Conservation (phyloP, 2,113 vertebrate genomes). For the Atlantisia rogersi region DNA sequence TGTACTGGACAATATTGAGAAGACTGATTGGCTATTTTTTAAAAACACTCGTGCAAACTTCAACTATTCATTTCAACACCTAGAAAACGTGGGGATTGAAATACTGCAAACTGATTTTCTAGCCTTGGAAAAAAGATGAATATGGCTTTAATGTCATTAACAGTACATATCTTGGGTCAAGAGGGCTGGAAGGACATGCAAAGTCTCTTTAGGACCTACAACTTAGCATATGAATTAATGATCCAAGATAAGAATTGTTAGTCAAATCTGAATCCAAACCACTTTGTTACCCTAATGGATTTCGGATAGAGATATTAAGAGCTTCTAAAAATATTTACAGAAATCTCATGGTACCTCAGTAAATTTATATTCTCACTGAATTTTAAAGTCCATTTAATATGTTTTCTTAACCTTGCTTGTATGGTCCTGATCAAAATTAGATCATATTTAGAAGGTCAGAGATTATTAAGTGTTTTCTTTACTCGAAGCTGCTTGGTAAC, state of each 20-base stretch:
- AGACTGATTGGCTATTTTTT: neutral
- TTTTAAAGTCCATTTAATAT: neutral
- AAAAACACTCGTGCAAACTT: no score
- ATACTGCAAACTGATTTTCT: neutral
- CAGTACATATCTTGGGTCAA: neutral
- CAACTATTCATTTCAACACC: neutral
- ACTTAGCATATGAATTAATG: neutral
- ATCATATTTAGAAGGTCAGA: neutral
- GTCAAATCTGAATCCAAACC: neutral
- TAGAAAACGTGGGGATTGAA: neutral
- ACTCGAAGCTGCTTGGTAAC: neutral
- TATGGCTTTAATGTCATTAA: neutral
- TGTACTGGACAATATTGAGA: neutral
- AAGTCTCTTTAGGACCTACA: neutral
- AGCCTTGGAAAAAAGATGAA: neutral
- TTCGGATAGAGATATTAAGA: neutral
- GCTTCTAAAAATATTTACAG: neutral
- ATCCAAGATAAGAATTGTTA: neutral
- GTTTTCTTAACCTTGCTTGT: neutral
- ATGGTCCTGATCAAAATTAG: neutral
- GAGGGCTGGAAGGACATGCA: neutral
- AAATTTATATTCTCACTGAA: neutral
- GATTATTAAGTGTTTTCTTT: neutral
- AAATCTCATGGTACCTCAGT: neutral
- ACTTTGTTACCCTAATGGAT: neutral